Percentiles rank a stretch among this genome's conserved stretches.
These are phyloP conservation scores for Trogon melanurus DNA, from an alignment of 2,113 vertebrate genomes.

Conservation along the genomic window DNA sequence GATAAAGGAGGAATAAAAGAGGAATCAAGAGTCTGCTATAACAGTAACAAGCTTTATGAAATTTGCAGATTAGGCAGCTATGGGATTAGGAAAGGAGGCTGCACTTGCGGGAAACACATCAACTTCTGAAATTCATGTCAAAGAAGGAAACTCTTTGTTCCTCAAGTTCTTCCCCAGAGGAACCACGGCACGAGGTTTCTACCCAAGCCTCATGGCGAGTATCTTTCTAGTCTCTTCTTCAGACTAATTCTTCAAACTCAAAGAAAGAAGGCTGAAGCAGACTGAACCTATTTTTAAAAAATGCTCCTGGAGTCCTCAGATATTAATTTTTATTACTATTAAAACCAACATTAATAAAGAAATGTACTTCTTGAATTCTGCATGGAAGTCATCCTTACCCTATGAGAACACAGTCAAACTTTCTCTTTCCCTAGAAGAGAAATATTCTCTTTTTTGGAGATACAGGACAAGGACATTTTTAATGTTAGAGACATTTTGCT, in stretches of 20 bases:
- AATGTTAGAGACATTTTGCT: background rate
- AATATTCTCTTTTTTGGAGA: background rate
- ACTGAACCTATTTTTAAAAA: background rate
- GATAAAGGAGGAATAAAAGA: background rate
- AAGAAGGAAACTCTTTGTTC: background rate
- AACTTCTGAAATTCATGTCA: background rate
- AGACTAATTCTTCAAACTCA: background rate
- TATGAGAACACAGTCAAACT: background rate
- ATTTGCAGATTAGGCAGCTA: conserved; percentile 19
- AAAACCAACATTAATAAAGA: background rate
- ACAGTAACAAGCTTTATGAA: background rate
- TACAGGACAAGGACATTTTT: background rate
- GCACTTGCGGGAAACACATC: background rate
- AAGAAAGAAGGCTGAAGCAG: background rate
- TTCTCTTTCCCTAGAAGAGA: background rate
- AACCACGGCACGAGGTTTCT: background rate
- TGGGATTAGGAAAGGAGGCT: background rate
- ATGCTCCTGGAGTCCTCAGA: background rate
- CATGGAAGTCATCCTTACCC: background rate
- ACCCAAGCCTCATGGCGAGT: background rate
- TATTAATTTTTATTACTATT: background rate
- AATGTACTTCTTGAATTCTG: background rate
- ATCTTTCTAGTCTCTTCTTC: background rate
- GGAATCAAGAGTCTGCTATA: background rate
- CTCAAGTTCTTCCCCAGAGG: background rate